Evolutionary conservation across 2,113 vertebrate genomes (phyloP).

Genomic region (Cottus gobio): DNA sequence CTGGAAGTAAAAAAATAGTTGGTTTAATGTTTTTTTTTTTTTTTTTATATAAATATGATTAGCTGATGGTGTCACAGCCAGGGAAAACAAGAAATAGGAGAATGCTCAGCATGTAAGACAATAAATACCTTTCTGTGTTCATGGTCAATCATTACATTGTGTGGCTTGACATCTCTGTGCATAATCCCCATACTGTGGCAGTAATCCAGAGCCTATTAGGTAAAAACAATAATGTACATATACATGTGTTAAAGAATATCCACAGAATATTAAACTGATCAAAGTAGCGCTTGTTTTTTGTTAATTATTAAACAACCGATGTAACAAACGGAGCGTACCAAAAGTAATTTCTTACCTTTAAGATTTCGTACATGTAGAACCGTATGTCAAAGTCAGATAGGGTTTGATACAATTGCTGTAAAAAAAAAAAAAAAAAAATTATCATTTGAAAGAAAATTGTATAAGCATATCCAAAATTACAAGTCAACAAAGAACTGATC

Average conservation of each 20-base stretch:
- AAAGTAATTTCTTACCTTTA: constrained; percentile 81
- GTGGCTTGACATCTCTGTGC: constrained; percentile 91
- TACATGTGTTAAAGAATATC: background rate
- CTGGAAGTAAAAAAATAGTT: constrained; percentile 63
- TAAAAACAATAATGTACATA: background rate
- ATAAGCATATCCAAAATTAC: background rate
- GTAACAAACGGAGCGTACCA: background rate
- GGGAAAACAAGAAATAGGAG: background rate
- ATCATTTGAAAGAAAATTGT: background rate
- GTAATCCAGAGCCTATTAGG: constrained; percentile 79
- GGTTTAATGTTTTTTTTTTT: too few species aligned
- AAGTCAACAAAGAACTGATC: background rate
- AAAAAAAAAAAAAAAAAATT: background rate
- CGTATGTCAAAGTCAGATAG: constrained; percentile 91
- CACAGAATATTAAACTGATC: background rate
- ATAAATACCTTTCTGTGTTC: constrained; percentile 90
- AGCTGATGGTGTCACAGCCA: background rate
- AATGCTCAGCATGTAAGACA: background rate
- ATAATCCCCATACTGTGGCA: constrained; percentile 93
- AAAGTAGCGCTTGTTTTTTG: background rate
- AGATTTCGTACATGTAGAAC: constrained; percentile 93
- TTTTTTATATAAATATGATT: too few species aligned
- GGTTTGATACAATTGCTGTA: constrained; percentile 90
- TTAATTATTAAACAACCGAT: background rate
- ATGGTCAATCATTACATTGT: constrained; percentile 92